phyloP scores from a whole-genome alignment of 2,113 vertebrate species.

The Atlantisia rogersi region DNA sequence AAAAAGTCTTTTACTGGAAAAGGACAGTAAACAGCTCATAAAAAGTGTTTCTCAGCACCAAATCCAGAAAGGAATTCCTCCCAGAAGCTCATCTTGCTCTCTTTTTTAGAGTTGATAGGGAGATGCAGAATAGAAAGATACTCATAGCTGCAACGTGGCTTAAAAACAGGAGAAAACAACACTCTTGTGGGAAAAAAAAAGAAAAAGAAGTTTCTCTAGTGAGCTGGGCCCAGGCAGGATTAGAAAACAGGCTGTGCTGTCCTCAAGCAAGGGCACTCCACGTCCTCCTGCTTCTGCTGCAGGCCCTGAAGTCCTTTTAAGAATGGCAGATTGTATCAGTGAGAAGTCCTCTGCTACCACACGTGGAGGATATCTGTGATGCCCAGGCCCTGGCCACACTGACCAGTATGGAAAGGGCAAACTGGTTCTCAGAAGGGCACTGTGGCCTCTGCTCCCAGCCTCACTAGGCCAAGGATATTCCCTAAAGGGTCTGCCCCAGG shows the following conservation, averaged over 20 bases:
- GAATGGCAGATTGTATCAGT: not conserved
- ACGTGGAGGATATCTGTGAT: not conserved
- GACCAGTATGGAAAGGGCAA: not conserved
- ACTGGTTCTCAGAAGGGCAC: not conserved
- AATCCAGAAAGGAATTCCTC: constrained; percentile 51
- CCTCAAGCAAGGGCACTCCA: constrained; percentile 3
- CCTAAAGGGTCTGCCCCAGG: not conserved
- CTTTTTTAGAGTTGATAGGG: not conserved
- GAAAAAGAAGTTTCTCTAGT: not conserved
- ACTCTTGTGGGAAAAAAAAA: not conserved
- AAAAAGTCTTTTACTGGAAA: constrained; percentile 3
- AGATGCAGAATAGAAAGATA: accelerated
- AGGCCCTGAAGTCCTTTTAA: not conserved
- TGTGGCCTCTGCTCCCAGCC: not conserved
- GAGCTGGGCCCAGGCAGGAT: not conserved
- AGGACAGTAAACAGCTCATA: constrained; percentile 39
- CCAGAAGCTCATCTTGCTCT: not conserved
- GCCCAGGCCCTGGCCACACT: not conserved
- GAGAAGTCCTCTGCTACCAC: accelerated
- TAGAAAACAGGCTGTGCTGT: constrained; percentile 4
- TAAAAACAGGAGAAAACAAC: constrained; percentile 9
- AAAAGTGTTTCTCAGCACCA: constrained; percentile 39
- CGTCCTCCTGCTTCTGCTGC: not conserved
- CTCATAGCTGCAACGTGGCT: not conserved
- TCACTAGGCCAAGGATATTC: not conserved